Evolutionary conservation across 2,888 invertebrate genomes (phyloP), one percentile per base, ranked within the genome.

Genomic region (Eristalinus aeneus): DNA sequence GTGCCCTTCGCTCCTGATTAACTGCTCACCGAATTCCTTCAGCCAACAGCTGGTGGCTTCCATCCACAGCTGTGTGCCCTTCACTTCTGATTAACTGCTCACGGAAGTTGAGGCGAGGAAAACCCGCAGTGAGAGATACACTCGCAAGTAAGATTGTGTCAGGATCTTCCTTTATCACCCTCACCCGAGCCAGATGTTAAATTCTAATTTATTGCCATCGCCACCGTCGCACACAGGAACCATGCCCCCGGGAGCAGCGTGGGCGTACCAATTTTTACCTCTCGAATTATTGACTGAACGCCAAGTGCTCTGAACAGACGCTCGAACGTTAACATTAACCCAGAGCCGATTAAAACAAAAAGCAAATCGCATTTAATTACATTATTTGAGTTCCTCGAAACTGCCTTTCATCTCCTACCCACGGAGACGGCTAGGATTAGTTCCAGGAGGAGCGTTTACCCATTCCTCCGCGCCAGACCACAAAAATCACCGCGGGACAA

Each of bases 221-320:
- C 46, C 20, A 32, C 11, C 9, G 31, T 39, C 31, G 16, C 71
- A 46, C n/a, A n/a, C n/a, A n/a, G 34, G 34, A 36, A n/a, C 3
- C 16, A 69, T 27, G 46, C 20, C 71, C 46, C 60, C 5, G 8
- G 11, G 34, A 63, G 22, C 6, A 12, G 46, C 23, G 34, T 8
- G 5, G 9, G 34, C 3, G 5, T 1, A 32, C 54, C 12, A 54
- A 67, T 12, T 54, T 68, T 34, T 34, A n/a, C 32, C 56, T 32
- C 10, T 46, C 39, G 65, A 74, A 65, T 65, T 58, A 74, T 65
- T 65, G 39, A 65, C 58, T 39, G 16, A 46, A 16, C 46, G n/a
- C 46, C 39, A 71, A 11, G 11, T 64, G 60, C 63, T 56, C 22
- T 3, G 23, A 23, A 64, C 2, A 6, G 27, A 20, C 39, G 12